Base-by-base conservation (phyloP, 2,888 invertebrate species). In the Scaptomyza reducta region DNA sequence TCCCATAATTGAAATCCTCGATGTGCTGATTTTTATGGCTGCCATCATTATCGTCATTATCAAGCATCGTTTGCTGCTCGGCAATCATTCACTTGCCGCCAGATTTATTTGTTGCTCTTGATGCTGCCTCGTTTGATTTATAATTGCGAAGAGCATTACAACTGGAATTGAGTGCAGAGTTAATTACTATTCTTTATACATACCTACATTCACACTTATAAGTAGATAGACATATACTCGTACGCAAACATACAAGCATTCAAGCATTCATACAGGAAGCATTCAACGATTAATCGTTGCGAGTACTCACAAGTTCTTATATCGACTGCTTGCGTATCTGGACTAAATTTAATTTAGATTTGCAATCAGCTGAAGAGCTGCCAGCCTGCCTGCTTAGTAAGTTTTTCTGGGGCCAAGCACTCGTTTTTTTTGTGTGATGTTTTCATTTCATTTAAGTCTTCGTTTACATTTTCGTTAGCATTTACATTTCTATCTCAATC, bases 1-100 rank as follows among this genome's bases (percentile, higher is more conserved):
- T 44, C 49, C 55, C 57, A 85, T 87, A 83, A 85, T 87, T 83
- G 73, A 87, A 87, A 82, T 85, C 65, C 50, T 64, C 69, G 61
- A 54, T 70, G 84, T 51, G 54, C 68, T 63, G 81, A 65, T 65
- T 72, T 80, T 84, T 77, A 78, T 83, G 64, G 73, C 59, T 68
- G 57, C 46, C 14, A 40, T 40, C 49, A 38, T 25, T 51, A 53
- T 63, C 49, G 42, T 25, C 55, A 53, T 63, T 46, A 13, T 33
- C 58, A 40, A 40, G 40, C 40, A 40, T 40, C 16, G 40, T 38
- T 38, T 14, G 42, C 13, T 47, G 54, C 42, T 53, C 9, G 31
- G 9, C 55, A 66, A 63, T 60, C 67, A 71, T 59, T 80, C 29
- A 55, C 40, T 16, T 4, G 38, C 49, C 41, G 54, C 45, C 55